Percentiles rank a stretch among this genome's conserved stretches.
Conservation (phyloP, 37 sponge, comb jelly and placozoan species). For the Theonella swinhoei region DNA sequence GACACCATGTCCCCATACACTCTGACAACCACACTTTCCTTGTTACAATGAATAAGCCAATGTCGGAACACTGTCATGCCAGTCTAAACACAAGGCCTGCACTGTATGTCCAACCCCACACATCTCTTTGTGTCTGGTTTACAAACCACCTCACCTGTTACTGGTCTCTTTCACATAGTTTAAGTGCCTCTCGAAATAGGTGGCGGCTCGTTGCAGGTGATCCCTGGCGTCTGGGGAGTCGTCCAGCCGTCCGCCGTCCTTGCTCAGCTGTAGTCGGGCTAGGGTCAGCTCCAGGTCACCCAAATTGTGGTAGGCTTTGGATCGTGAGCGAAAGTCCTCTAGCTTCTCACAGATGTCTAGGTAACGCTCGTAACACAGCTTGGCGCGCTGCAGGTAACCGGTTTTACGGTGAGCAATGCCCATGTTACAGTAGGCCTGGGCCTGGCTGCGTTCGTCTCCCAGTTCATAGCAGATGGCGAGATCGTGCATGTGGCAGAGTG, state of each 20-base stretch:
- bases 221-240: conserved; percentile 58
- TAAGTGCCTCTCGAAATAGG: conserved; percentile 69
- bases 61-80: too few relatives aligned
- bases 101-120: too few relatives aligned
- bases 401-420: conserved; percentile 76
- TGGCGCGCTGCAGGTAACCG: conserved; percentile 70
- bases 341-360: conserved; percentile 68
- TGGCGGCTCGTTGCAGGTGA: conserved; percentile 67
- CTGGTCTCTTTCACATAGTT: conserved; percentile 59
- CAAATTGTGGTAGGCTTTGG: conserved; percentile 86
- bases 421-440: conserved; percentile 88
- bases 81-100: too few relatives aligned
- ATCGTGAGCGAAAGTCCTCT: conserved; percentile 52
- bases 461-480: conserved; percentile 73
- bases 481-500: conserved; percentile 80
- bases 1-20: too few relatives aligned
- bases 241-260: conserved; percentile 29
- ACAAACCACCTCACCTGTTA: conserved; percentile 58
- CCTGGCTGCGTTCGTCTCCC: conserved; percentile 75
- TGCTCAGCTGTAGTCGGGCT: conserved; percentile 51
- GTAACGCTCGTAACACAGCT: conserved; percentile 77
- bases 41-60: too few relatives aligned
- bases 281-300: conserved; percentile 83
- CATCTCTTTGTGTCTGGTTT: too few relatives aligned
- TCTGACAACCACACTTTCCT: too few relatives aligned